Conservation (phyloP, 2,888 invertebrate species). For the Pterobdella sp. region DNA sequence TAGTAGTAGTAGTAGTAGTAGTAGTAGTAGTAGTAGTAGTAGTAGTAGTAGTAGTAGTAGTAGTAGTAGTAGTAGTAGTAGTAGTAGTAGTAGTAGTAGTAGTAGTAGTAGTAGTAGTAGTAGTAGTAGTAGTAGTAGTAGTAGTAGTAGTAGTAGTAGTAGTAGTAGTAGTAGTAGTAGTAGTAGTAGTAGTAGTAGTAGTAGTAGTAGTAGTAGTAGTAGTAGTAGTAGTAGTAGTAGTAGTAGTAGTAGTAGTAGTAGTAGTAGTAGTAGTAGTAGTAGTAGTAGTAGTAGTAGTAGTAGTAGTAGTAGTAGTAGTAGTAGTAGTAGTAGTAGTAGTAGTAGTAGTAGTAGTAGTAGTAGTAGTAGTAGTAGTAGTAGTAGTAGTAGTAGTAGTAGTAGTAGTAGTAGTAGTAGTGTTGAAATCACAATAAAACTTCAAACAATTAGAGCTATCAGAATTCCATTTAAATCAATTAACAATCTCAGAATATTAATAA, state of each 20-base stretch:
- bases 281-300: slow-evolving; percentile 31
- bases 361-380: neutral
- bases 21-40: slow-evolving; percentile 19
- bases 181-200: slow-evolving; percentile 14
- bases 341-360: slow-evolving; percentile 19
- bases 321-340: slow-evolving; percentile 2
- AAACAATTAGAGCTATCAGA: too few species aligned
- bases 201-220: slow-evolving; percentile 20
- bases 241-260: slow-evolving; percentile 16
- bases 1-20: slow-evolving; percentile 17
- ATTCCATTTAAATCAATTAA: too few species aligned
- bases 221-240: slow-evolving; percentile 19
- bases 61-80: slow-evolving; percentile 20
- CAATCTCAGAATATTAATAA: too few species aligned
- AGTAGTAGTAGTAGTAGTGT: slow-evolving; percentile 9
- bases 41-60: slow-evolving; percentile 17
- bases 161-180: slow-evolving; percentile 6
- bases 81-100: slow-evolving; percentile 10
- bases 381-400: slow-evolving; percentile 11
- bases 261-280: slow-evolving; percentile 27
- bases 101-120: slow-evolving; percentile 20
- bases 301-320: slow-evolving; percentile 20
- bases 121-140: slow-evolving; percentile 16
- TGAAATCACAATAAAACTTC: slow-evolving; percentile 3
- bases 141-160: slow-evolving; percentile 3